These are phyloP conservation scores for Sigmodon hispidus DNA, from an alignment of 2,113 vertebrate species.

Conservation along the genomic window DNA sequence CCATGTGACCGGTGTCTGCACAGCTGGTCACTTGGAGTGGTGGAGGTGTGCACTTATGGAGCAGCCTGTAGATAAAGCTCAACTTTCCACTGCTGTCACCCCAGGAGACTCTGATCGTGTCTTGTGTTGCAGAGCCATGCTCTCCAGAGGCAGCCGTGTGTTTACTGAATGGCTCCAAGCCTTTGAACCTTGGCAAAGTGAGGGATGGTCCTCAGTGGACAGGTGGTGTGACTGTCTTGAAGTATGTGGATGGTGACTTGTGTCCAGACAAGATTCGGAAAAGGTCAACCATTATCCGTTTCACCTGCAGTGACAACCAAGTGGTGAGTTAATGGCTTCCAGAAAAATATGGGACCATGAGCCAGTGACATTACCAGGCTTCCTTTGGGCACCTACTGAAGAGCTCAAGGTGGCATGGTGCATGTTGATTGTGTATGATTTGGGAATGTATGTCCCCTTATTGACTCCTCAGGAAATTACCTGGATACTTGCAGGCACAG, in stretches of 20 bases:
- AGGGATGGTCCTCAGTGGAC: slow-evolving; percentile 85
- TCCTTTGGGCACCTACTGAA: accelerated
- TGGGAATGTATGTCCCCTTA: accelerated
- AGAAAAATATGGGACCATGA: accelerated
- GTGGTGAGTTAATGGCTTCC: slow-evolving; percentile 85
- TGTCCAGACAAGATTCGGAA: slow-evolving; percentile 89
- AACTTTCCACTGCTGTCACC: accelerated
- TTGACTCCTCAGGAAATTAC: accelerated
- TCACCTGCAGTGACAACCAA: slow-evolving; percentile 90
- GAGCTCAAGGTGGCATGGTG: accelerated
- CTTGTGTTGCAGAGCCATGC: slow-evolving; percentile 84
- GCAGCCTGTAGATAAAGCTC: accelerated
- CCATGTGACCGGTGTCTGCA: accelerated
- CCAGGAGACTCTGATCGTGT: background rate
- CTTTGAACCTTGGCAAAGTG: slow-evolving; percentile 91
- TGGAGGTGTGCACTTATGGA: accelerated
- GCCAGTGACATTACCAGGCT: accelerated
- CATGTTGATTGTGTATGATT: accelerated
- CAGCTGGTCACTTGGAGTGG: background rate
- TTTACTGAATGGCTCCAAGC: slow-evolving; percentile 85
- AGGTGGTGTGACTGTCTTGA: slow-evolving; percentile 84
- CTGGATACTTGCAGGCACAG: background rate
- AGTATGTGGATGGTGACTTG: slow-evolving; percentile 88
- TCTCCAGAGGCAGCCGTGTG: slow-evolving; percentile 91
- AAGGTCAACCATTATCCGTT: slow-evolving; percentile 90